Percentiles rank a stretch among this genome's conserved stretches.
phyloP scores from a whole-genome alignment of 2,888 invertebrate species.

The Drosophila neotestacea region DNA sequence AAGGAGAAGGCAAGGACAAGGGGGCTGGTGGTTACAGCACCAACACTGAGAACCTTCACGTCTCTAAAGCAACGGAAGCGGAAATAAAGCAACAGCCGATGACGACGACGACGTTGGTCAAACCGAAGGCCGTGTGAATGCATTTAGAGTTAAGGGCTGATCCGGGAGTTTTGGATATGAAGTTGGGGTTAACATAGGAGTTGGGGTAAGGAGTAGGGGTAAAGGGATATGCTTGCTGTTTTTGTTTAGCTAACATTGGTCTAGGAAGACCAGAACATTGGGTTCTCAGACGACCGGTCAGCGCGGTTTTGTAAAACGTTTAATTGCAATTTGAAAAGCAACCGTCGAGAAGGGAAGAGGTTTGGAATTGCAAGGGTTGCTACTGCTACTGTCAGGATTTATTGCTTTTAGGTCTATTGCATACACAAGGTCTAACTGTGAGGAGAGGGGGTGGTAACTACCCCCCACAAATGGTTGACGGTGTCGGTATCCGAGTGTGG shows the following conservation, averaged over 20 bases:
- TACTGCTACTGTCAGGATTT: constrained; percentile 63
- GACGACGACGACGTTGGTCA: constrained; percentile 55
- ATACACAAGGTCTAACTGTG: constrained; percentile 5
- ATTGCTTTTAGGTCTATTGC: constrained; percentile 78
- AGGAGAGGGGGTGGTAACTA: not conserved
- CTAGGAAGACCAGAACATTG: constrained; percentile 24
- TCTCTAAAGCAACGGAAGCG: constrained; percentile 66
- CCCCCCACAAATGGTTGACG: constrained; percentile 2
- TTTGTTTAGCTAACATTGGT: constrained; percentile 73
- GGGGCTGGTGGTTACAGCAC: constrained; percentile 8
- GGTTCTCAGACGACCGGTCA: constrained; percentile 64
- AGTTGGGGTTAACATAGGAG: constrained; percentile 3
- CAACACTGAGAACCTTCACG: constrained; percentile 15
- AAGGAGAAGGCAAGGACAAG: not conserved
- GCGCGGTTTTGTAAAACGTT: constrained; percentile 82
- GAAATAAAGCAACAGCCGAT: constrained; percentile 70
- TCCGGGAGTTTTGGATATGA: constrained; percentile 34
- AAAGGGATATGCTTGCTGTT: constrained; percentile 15
- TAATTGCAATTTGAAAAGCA: constrained; percentile 81
- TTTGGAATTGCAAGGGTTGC: constrained; percentile 67
- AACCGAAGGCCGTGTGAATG: constrained; percentile 66
- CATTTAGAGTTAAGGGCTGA: constrained; percentile 46
- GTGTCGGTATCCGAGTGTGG: constrained; percentile 45
- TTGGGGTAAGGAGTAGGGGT: constrained; percentile 1
- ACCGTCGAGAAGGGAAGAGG: constrained; percentile 35